Base-by-base conservation (phyloP, 2,888 invertebrate species). In the Drosophila leonis region DNA sequence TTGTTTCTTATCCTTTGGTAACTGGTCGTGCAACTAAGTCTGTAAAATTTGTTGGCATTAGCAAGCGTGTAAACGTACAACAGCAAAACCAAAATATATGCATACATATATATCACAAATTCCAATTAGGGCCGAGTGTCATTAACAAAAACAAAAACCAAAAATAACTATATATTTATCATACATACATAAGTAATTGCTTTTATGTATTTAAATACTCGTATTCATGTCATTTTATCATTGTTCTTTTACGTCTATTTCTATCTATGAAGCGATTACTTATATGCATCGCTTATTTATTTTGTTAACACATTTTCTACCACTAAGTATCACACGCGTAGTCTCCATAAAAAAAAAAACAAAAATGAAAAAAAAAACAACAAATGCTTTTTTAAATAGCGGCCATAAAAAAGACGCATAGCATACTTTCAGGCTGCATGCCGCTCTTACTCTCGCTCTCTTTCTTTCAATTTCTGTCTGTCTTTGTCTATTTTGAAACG, bases 21-120 rank as follows among this genome's bases (percentile, higher is more conserved):
- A 72, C 69, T 83, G 82, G 78, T 81, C 84, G 81, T 80, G 80
- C 77, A 83, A 80, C 70, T 83, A 80, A 76, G 80, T 65, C 80
- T 81, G 80, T 81, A 83, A 66, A 78, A 73, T 33, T 68, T 68
- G 48, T 71, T 65, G 59, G 75, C 62, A 72, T 71, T 67, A 61
- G 68, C 64, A 68, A 70, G 65, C 59, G 70, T 69, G 63, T 74
- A 64, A 59, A 62, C 72, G 24, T 55, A 29, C 54, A 72, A 64
- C 39, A 62, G 66, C 49, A 60, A 65, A 33, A 42, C 33, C 29
- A 37, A 49, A 18, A 20, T 46, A 29, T 61, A 67, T 52, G 24
- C 33, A 59, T 54, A 39, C 20, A 65, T 51, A 63, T 55, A 66
- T 61, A 51, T 29, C 48, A 59, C 51, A 46, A 61, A 61, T 63